phyloP scores from a whole-genome alignment of 2,113 vertebrate species.

The Phycodurus eques region DNA sequence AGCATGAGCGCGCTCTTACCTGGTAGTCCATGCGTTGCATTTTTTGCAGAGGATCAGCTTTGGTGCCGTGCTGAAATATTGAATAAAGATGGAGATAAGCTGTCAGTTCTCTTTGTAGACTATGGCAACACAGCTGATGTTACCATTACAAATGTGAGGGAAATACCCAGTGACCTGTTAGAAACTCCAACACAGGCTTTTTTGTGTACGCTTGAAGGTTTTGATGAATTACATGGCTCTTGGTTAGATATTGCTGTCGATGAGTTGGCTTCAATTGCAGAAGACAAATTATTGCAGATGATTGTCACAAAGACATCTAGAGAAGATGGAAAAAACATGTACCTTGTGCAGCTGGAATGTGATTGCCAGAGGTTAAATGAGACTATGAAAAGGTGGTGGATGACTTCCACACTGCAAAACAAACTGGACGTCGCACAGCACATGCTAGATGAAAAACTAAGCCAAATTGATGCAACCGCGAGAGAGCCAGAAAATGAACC shows the following conservation, averaged over 20 bases:
- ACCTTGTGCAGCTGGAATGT: conserved; percentile 75
- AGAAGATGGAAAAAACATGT: conserved; percentile 44
- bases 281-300: conserved; percentile 74
- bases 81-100: conserved; percentile 33
- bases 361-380: conserved; percentile 76
- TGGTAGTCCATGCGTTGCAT: conserved; percentile 79
- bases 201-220: conserved; percentile 82
- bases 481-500: conserved; percentile 8
- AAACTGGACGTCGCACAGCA: not conserved
- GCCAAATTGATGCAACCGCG: not conserved
- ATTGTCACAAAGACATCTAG: conserved; percentile 67
- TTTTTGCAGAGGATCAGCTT: conserved; percentile 74
- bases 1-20: conserved; percentile 38
- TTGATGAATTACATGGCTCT: conserved; percentile 67
- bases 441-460: not conserved
- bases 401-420: conserved; percentile 15
- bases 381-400: conserved; percentile 77
- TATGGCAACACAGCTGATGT: conserved; percentile 80
- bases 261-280: conserved; percentile 70
- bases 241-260: conserved; percentile 76
- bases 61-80: conserved; percentile 83
- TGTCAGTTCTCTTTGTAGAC: conserved; percentile 81
- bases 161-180: conserved; percentile 71
- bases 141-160: conserved; percentile 60
- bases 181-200: conserved; percentile 80